These are phyloP conservation scores for Aplidium turbinatum DNA, from an alignment of 23 tunicate genomes.

Conservation along the genomic window DNA sequence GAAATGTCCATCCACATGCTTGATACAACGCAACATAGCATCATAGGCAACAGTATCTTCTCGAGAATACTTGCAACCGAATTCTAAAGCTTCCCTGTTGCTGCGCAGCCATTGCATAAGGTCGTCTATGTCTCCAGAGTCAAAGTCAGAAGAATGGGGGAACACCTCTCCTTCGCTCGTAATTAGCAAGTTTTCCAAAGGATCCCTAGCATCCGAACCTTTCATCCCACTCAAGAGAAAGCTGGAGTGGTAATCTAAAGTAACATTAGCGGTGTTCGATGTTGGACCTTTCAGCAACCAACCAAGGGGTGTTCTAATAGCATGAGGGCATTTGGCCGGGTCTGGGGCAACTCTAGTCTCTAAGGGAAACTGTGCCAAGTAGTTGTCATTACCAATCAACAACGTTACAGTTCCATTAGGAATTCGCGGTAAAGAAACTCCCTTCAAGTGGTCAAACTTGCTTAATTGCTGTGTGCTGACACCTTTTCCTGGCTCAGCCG, in stretches of 20 bases:
- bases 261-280: neutral
- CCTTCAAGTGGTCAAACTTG: slow-evolving; percentile 10
- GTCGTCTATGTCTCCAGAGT: neutral
- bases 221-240: neutral
- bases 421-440: slow-evolving; percentile 10
- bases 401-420: slow-evolving; percentile 26
- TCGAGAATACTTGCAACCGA: slow-evolving; percentile 1
- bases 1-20: slow-evolving; percentile 8
- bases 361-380: slow-evolving; percentile 1
- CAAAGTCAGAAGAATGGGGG: neutral
- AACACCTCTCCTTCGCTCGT: slow-evolving; percentile 23
- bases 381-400: slow-evolving; percentile 24
- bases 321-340: slow-evolving; percentile 3
- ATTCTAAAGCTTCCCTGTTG: neutral
- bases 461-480: too few species aligned
- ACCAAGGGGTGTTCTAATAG: slow-evolving; percentile 15
- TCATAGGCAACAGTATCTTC: slow-evolving; percentile 22
- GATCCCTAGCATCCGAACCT: neutral
- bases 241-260: neutral
- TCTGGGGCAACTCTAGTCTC: neutral
- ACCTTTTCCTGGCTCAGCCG: neutral
- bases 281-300: slow-evolving; percentile 24
- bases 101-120: neutral
- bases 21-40: neutral
- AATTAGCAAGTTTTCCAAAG: neutral